A percentile compares a stretch with the other conserved stretches of the same genome.
Evolutionary conservation across 2,113 vertebrate genomes (phyloP).

Genomic region (Candoia aspera): DNA sequence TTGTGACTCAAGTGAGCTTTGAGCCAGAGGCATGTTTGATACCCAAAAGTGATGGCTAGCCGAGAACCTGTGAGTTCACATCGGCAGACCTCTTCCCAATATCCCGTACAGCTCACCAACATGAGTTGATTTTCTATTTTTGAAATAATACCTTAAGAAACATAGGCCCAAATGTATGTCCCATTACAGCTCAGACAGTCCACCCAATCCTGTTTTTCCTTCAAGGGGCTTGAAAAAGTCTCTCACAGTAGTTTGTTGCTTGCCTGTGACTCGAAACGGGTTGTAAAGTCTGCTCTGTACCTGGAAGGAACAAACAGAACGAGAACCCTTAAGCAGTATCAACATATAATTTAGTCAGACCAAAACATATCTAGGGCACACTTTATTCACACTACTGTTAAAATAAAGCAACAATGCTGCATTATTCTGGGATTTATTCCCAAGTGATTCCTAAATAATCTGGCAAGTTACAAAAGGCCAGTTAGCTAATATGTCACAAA

Average conservation of each 20-base stretch:
- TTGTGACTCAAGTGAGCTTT: not conserved
- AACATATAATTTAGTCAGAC: not conserved
- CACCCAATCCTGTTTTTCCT: not conserved
- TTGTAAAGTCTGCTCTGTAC: not conserved
- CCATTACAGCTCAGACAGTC: not conserved
- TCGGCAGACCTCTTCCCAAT: not conserved
- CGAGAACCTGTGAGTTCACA: not conserved
- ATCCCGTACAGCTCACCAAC: not conserved
- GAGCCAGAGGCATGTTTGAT: not conserved
- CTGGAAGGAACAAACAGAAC: not conserved
- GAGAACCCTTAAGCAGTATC: not conserved
- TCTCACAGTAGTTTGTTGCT: not conserved
- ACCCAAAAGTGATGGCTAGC: not conserved
- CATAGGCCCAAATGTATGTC: not conserved
- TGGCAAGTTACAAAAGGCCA: not conserved
- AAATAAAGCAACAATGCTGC: not conserved
- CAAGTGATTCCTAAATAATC: not conserved
- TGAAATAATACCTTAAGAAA: not conserved
- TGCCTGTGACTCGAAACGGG: not conserved
- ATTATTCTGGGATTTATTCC: not conserved
- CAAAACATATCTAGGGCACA: not conserved
- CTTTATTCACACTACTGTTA: not conserved
- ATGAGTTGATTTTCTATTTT: not conserved
- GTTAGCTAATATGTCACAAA: not conserved
- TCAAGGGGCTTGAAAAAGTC: not conserved